These are phyloP conservation scores for Pandion haliaetus DNA, from an alignment of 2,113 vertebrate species.

Conservation along the genomic window DNA sequence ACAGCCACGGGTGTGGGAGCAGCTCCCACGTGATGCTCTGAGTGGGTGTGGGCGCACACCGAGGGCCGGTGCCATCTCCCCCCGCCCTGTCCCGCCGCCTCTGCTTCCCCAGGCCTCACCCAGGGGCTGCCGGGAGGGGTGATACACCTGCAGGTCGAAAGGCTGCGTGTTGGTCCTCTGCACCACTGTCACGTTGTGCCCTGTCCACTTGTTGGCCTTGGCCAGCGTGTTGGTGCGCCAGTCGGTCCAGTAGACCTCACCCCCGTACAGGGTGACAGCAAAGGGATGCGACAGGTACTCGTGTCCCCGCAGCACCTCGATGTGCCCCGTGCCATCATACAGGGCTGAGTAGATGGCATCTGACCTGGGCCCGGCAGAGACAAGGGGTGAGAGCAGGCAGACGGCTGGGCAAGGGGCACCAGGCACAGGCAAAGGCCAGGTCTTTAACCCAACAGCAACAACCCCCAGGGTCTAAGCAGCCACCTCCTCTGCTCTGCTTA, in stretches of 20 bases:
- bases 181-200: conserved; percentile 94
- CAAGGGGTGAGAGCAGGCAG: neutral
- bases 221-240: conserved; percentile 97
- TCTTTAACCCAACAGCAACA: neutral
- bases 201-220: conserved; percentile 98
- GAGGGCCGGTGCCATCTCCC: fast-evolving
- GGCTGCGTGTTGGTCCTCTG: conserved; percentile 97
- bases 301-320: conserved; percentile 94
- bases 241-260: conserved; percentile 98
- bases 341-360: conserved; percentile 96
- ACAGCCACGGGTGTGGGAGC: neutral
- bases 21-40: fast-evolving
- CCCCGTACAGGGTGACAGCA: conserved; percentile 93
- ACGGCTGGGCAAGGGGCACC: fast-evolving
- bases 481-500: neutral
- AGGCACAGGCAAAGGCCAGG: neutral
- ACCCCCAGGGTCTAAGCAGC: neutral
- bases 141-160: conserved; percentile 96
- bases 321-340: conserved; percentile 92
- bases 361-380: conserved; percentile 73
- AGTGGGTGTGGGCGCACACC: fast-evolving
- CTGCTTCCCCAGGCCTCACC: conserved; percentile 68
- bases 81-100: fast-evolving
- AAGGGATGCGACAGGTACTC: conserved; percentile 96
- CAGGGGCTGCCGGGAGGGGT: conserved; percentile 93